phyloP scores from a whole-genome alignment of 1,140 invertebrate species.

The Micrasema longulum region DNA sequence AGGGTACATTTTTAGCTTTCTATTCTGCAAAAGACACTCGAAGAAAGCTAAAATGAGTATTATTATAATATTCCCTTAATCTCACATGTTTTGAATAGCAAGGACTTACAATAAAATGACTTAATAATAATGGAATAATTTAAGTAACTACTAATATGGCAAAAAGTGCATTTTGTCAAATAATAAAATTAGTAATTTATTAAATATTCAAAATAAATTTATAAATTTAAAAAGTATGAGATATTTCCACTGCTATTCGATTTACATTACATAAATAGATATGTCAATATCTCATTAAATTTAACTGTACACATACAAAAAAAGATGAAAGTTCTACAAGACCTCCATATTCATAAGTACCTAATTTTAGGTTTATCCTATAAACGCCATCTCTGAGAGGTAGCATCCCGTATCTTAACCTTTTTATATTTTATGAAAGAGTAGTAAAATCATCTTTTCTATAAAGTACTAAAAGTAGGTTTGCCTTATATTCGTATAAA shows the following conservation, averaged over 20 bases:
- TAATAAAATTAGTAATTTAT: conserved; percentile 40
- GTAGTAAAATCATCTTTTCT: conserved; percentile 37
- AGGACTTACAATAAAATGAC: conserved; percentile 26
- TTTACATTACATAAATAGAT: conserved; percentile 48
- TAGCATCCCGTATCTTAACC: background rate
- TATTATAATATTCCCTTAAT: conserved; percentile 3
- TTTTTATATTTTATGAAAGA: conserved; percentile 13
- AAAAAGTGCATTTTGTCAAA: conserved; percentile 45
- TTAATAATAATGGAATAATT: conserved; percentile 30
- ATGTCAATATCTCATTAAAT: conserved; percentile 47
- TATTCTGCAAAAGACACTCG: conserved; percentile 16
- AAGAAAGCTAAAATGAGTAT: conserved; percentile 8
- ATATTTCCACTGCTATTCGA: conserved; percentile 53
- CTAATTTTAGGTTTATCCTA: background rate
- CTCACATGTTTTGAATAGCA: conserved; percentile 22
- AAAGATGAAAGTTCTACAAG: conserved; percentile 42
- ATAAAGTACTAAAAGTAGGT: conserved; percentile 46
- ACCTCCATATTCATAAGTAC: conserved; percentile 17
- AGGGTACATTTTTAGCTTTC: background rate
- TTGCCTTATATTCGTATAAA: conserved; percentile 54
- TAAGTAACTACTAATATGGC: conserved; percentile 13
- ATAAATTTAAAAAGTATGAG: conserved; percentile 32
- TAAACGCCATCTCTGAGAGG: conserved; percentile 1
- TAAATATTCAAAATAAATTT: no score
- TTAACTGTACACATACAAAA: conserved; percentile 50